These are phyloP conservation scores for Paedocypris micromegethes DNA, from an alignment of 2,797 vertebrate genomes.

Conservation along the genomic window DNA sequence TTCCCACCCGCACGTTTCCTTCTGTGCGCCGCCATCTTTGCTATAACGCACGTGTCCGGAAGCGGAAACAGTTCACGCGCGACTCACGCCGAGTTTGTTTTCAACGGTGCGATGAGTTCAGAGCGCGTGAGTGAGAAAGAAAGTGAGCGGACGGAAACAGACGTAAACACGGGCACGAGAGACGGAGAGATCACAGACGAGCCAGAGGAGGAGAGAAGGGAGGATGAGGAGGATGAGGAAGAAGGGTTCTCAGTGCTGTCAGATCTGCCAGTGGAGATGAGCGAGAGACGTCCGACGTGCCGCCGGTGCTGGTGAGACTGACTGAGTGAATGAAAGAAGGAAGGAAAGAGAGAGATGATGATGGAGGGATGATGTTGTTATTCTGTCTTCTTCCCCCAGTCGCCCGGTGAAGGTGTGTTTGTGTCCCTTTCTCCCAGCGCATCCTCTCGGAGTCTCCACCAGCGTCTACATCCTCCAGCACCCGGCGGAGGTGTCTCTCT, in stretches of 20 bases:
- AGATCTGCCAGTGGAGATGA: constrained; percentile 77
- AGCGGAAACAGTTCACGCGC: neutral
- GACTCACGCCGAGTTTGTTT: neutral
- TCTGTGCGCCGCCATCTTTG: constrained; percentile 70
- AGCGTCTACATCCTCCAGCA: constrained; percentile 93
- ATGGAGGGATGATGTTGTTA: too few species aligned
- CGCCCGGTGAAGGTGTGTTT: constrained; percentile 96
- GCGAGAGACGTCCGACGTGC: constrained; percentile 80
- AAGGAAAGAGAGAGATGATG: too few species aligned
- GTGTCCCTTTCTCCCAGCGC: constrained; percentile 87
- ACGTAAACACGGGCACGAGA: neutral
- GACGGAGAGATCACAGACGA: neutral
- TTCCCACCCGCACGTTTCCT: constrained; percentile 68
- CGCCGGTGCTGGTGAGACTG: constrained; percentile 79
- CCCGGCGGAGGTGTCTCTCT: constrained; percentile 83
- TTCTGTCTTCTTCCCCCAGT: constrained; percentile 59
- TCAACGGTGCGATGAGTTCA: neutral
- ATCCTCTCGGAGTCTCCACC: constrained; percentile 84
- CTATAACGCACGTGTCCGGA: constrained; percentile 12
- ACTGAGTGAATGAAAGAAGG: neutral
- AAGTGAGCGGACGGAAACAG: neutral
- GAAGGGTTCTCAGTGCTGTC: constrained; percentile 73
- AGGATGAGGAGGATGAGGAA: constrained; percentile 40
- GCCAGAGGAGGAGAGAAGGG: neutral
- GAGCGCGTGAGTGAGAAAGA: neutral